Conservation (phyloP, 2,888 invertebrate genomes). For the Hirtodrosophila confusa region DNA sequence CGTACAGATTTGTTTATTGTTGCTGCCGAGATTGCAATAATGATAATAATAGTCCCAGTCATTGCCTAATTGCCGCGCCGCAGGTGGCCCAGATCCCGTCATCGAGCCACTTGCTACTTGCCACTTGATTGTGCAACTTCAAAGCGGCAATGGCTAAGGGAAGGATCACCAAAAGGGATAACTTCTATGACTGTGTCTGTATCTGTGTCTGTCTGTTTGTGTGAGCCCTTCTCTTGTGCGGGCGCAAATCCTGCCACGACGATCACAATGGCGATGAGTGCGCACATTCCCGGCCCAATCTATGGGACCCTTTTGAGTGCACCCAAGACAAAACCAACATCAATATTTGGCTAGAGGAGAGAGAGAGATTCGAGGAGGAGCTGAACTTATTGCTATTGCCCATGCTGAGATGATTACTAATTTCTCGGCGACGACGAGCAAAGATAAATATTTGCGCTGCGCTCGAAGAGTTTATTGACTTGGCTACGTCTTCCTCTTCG, state of each 20-base stretch:
- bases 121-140: conserved; percentile 75
- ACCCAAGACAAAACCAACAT: conserved; percentile 19
- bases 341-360: conserved; percentile 42
- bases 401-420: conserved; percentile 65
- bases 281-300: conserved; percentile 58
- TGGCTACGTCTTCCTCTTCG: conserved; percentile 37
- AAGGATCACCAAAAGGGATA: background rate
- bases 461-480: conserved; percentile 71
- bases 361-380: conserved; percentile 6
- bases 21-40: conserved; percentile 48
- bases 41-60: conserved; percentile 37
- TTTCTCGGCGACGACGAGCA: conserved; percentile 62
- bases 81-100: conserved; percentile 70
- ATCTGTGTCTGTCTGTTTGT: no score
- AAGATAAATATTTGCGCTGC: conserved; percentile 77
- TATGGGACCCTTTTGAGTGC: conserved; percentile 42
- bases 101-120: background rate
- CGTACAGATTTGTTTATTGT: conserved; percentile 54
- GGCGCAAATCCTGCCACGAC: conserved; percentile 51
- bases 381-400: conserved; percentile 6
- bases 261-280: conserved; percentile 58
- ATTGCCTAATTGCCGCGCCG: conserved; percentile 62
- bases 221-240: conserved; percentile 40
- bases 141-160: conserved; percentile 47
- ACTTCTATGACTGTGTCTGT: background rate